phyloP scores from a whole-genome alignment of 2,888 invertebrate species.

The Leucoma salicis region DNA sequence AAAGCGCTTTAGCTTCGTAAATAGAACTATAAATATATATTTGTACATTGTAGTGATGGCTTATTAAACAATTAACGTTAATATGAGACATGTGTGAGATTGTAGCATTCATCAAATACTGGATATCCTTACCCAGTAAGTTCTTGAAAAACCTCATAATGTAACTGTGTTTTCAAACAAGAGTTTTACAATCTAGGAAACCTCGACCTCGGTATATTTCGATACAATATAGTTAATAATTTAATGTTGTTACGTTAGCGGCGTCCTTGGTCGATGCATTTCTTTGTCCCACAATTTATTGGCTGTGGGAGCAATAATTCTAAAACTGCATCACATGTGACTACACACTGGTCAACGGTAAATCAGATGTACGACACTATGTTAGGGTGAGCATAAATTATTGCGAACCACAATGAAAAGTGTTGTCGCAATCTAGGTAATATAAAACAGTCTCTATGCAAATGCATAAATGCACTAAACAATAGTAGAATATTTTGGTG shows the following conservation, averaged over 20 bases:
- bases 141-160: slow-evolving; percentile 12
- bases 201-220: slow-evolving; percentile 26
- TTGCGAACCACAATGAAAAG: no score
- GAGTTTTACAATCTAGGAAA: no score
- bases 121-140: neutral
- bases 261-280: slow-evolving; percentile 25
- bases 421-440: no score
- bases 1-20: no score
- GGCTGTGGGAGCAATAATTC: slow-evolving; percentile 25
- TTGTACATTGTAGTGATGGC: no score
- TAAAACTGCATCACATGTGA: slow-evolving; percentile 26
- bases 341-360: slow-evolving; percentile 23
- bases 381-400: slow-evolving; percentile 13
- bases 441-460: no score
- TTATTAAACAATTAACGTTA: no score
- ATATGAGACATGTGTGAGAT: no score
- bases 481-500: no score
- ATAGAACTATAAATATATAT: no score
- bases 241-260: slow-evolving; percentile 17
- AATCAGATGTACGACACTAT: slow-evolving; percentile 23
- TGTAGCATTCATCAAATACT: neutral
- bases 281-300: slow-evolving; percentile 33
- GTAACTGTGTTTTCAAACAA: slow-evolving; percentile 12
- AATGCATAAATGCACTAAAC: no score
- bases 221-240: slow-evolving; percentile 23